Evolutionary conservation across 2,888 invertebrate species (phyloP).

Genomic region (Coleophora deauratella): DNA sequence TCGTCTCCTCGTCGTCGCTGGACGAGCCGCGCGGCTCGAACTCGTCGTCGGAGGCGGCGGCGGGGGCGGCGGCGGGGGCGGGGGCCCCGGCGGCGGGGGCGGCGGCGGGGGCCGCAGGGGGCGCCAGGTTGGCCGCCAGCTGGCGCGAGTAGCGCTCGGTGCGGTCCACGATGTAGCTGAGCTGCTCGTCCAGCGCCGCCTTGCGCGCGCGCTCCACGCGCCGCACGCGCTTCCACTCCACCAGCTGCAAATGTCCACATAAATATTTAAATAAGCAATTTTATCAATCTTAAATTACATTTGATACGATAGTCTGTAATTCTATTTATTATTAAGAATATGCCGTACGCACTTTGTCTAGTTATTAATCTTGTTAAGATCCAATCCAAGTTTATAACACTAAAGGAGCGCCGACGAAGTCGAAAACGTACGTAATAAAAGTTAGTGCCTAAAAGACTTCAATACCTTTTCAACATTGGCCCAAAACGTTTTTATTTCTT

Average conservation of each 20-base stretch:
- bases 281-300: no score
- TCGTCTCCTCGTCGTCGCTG: conserved; percentile 94
- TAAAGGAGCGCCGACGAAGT: no score
- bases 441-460: not conserved
- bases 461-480: conserved; percentile 92
- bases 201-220: conserved; percentile 95
- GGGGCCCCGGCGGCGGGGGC: conserved; percentile 30
- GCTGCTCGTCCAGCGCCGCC: conserved; percentile 95
- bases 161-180: conserved; percentile 98
- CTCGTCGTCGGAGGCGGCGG: conserved; percentile 76
- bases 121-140: conserved; percentile 85
- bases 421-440: no score
- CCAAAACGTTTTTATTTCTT: conserved; percentile 97
- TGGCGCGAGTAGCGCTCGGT: conserved; percentile 97
- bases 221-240: conserved; percentile 94
- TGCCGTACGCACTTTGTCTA: no score
- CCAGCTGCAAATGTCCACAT: conserved; percentile 78
- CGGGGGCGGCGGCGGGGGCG: conserved; percentile 61
- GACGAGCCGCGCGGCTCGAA: conserved; percentile 84
- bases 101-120: conserved; percentile 29
- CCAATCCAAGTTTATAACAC: no score
- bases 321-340: no score
- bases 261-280: not conserved
- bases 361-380: no score
- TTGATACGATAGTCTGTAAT: no score